phyloP scores from a whole-genome alignment of 2,113 vertebrate species.

The Passer montanus region DNA sequence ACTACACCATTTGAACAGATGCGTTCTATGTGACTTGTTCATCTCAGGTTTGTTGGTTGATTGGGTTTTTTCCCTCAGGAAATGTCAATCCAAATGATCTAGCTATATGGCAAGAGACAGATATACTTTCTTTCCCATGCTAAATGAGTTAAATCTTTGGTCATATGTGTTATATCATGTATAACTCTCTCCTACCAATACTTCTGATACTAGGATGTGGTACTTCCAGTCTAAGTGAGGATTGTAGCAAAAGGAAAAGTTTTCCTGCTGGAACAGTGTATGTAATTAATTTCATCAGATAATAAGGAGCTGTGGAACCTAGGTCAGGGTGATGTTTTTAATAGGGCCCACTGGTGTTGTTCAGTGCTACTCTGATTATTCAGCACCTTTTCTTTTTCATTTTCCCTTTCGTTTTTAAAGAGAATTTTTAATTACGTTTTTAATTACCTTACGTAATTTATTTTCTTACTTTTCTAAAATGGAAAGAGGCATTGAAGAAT shows the following conservation, averaged over 20 bases:
- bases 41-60: not conserved
- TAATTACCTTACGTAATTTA: not conserved
- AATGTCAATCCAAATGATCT: not conserved
- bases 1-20: not conserved
- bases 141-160: not conserved
- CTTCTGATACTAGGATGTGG: not conserved
- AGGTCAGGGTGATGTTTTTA: not conserved
- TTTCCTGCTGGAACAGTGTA: not conserved
- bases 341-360: not conserved
- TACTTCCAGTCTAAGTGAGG: not conserved
- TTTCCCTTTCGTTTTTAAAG: not conserved
- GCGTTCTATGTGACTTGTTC: not conserved
- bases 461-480: not conserved
- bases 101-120: not conserved
- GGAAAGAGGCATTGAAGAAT: constrained; percentile 17
- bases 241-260: not conserved
- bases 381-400: not conserved
- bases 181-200: not conserved
- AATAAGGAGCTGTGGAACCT: not conserved
- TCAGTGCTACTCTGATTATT: not conserved
- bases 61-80: not conserved
- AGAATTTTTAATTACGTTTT: not conserved
- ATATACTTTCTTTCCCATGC: not conserved
- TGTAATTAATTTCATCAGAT: not conserved
- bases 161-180: not conserved